Evolutionary conservation across 1,140 invertebrate species (phyloP).

Genomic region (Cheumatopsyche charites): DNA sequence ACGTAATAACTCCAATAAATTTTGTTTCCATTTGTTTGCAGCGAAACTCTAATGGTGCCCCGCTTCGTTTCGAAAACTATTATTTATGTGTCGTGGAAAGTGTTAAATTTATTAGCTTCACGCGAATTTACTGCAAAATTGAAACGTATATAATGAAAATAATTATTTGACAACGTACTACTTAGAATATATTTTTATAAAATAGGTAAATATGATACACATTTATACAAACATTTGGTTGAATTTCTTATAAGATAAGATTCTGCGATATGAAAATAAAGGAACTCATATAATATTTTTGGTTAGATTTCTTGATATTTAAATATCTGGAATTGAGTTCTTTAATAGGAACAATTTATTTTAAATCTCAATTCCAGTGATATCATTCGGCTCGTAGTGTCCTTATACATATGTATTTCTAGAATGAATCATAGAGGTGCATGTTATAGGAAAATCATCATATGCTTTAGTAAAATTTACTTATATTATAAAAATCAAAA

Average conservation of each 20-base stretch:
- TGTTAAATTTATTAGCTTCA: slow-evolving; percentile 11
- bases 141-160: background rate
- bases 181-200: background rate
- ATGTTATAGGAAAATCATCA: background rate
- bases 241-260: too few relatives aligned
- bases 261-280: too few relatives aligned
- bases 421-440: too few relatives aligned
- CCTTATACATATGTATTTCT: too few relatives aligned
- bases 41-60: slow-evolving; percentile 5
- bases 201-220: background rate
- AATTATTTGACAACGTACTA: background rate
- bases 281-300: too few relatives aligned
- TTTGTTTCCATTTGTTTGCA: slow-evolving; percentile 10
- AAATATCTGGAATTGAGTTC: too few relatives aligned
- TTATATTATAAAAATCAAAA: background rate
- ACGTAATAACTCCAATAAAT: slow-evolving; percentile 7
- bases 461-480: background rate
- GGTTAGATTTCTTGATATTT: too few relatives aligned
- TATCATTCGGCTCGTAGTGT: too few relatives aligned
- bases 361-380: too few relatives aligned
- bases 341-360: too few relatives aligned
- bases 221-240: too few relatives aligned
- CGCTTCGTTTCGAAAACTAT: slow-evolving; percentile 11
- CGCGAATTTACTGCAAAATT: background rate
- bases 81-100: slow-evolving; percentile 11